Conservation (phyloP, 2,888 invertebrate genomes). For the Sceliomorpha sp. region DNA sequence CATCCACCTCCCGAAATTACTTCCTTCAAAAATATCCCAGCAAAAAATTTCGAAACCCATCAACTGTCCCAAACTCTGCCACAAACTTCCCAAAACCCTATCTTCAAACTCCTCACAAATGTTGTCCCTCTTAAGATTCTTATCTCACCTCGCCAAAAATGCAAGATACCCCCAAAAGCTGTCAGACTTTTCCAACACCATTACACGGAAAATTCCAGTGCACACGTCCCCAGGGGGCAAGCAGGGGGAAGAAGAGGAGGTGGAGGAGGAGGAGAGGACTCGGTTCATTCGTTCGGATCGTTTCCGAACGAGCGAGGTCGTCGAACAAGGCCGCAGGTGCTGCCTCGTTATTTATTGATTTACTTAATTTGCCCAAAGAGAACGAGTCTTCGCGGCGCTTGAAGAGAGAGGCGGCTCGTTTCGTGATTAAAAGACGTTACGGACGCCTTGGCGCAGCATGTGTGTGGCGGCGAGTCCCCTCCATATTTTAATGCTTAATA, state of each 20-base stretch:
- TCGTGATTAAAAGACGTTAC: conserved; percentile 79
- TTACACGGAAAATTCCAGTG: conserved; percentile 31
- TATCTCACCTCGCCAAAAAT: too few relatives aligned
- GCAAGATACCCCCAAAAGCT: too few relatives aligned
- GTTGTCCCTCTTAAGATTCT: too few relatives aligned
- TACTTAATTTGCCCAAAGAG: conserved; percentile 76
- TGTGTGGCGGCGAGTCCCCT: conserved; percentile 69
- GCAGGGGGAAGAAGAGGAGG: too few relatives aligned
- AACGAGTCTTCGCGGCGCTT: conserved; percentile 66
- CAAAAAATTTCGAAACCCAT: too few relatives aligned
- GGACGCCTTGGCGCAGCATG: conserved; percentile 73
- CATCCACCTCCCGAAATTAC: too few relatives aligned
- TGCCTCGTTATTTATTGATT: conserved; percentile 78
- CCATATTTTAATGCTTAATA: conserved; percentile 76
- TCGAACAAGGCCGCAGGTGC: conserved; percentile 72
- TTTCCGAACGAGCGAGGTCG: conserved; percentile 52
- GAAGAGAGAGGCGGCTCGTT: conserved; percentile 73
- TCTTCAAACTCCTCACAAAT: too few relatives aligned
- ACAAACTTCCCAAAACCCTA: too few relatives aligned
- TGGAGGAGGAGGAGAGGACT: too few relatives aligned
- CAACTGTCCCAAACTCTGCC: too few relatives aligned
- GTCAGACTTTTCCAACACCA: conserved; percentile 17
- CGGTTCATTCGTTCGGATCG: conserved; percentile 10
- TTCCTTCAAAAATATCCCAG: too few relatives aligned
- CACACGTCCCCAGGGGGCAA: too few relatives aligned